phyloP scores from a whole-genome alignment of 2,113 vertebrate genomes.

The Pagrus major region DNA sequence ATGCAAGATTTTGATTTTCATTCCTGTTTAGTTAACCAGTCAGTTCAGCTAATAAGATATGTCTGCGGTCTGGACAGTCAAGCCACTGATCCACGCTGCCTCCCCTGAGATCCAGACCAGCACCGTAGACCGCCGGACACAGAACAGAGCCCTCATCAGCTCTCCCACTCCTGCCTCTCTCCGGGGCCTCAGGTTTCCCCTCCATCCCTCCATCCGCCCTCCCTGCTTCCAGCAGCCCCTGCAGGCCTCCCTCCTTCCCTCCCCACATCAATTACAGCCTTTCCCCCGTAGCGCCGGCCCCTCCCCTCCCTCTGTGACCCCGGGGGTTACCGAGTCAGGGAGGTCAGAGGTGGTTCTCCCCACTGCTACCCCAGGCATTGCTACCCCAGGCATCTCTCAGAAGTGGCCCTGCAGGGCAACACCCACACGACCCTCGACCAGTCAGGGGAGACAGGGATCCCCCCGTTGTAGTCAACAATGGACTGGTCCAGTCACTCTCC shows the following conservation, averaged over 20 bases:
- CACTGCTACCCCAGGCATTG: constrained; percentile 70
- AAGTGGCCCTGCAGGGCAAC: constrained; percentile 63
- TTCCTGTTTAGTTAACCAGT: constrained; percentile 43
- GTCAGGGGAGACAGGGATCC: constrained; percentile 22
- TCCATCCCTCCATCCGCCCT: constrained; percentile 38
- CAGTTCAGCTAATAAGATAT: constrained; percentile 36
- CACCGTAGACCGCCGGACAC: constrained; percentile 49
- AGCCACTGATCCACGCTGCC: constrained; percentile 23
- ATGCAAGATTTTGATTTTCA: constrained; percentile 21
- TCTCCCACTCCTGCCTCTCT: constrained; percentile 56
- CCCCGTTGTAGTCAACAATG: constrained; percentile 42
- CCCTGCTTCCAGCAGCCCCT: constrained; percentile 53
- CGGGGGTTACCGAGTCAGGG: constrained; percentile 65
- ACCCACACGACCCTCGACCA: constrained; percentile 59
- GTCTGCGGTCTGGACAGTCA: constrained; percentile 45
- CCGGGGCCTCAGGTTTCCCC: constrained; percentile 69
- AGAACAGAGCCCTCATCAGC: constrained; percentile 72
- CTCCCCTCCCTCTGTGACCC: constrained; percentile 72
- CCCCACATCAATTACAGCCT: constrained; percentile 77
- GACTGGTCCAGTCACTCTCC: constrained; percentile 33
- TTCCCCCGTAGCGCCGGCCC: constrained; percentile 57
- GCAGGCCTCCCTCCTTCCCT: constrained; percentile 56
- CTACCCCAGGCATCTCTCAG: constrained; percentile 78
- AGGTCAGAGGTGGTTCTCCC: constrained; percentile 75
- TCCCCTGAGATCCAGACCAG: constrained; percentile 41